Evolutionary conservation across 2,113 vertebrate genomes (phyloP).

Genomic region (Xiphophorus hellerii): DNA sequence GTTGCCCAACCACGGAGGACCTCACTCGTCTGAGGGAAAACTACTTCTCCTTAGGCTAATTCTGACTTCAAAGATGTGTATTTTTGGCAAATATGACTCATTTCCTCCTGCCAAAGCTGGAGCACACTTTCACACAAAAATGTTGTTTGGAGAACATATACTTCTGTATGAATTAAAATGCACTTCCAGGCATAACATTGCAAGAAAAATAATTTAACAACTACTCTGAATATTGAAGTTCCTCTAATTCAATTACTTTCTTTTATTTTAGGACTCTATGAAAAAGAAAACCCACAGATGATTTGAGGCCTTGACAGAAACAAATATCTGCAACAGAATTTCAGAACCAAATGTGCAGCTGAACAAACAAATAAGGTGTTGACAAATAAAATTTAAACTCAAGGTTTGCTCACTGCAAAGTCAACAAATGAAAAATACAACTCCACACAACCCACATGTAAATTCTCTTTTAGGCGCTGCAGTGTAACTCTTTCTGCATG

Average conservation of each 20-base stretch:
- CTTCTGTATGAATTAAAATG: conserved; percentile 30
- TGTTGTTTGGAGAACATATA: conserved; percentile 28
- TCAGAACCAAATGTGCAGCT: neutral
- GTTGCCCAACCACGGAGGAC: conserved; percentile 26
- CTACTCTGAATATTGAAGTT: neutral
- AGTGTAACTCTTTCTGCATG: neutral
- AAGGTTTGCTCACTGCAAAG: too few species aligned
- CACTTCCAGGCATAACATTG: neutral
- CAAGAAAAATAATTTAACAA: neutral
- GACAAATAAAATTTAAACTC: neutral
- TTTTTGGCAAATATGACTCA: conserved; percentile 59
- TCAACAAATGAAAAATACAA: too few species aligned
- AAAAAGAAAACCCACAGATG: neutral
- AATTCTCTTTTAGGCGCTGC: too few species aligned
- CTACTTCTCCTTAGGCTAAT: conserved; percentile 27
- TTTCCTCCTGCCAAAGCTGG: conserved; percentile 36
- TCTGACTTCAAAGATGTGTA: conserved; percentile 59
- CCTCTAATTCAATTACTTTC: neutral
- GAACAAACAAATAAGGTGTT: conserved; percentile 20
- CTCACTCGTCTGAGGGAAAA: conserved; percentile 31
- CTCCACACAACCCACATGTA: too few species aligned
- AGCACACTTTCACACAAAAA: conserved; percentile 14
- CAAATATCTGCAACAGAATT: neutral
- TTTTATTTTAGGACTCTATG: neutral
- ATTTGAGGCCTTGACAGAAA: neutral